These are phyloP conservation scores for Miltochrista miniata DNA, from an alignment of 2,888 invertebrate genomes.

Conservation along the genomic window DNA sequence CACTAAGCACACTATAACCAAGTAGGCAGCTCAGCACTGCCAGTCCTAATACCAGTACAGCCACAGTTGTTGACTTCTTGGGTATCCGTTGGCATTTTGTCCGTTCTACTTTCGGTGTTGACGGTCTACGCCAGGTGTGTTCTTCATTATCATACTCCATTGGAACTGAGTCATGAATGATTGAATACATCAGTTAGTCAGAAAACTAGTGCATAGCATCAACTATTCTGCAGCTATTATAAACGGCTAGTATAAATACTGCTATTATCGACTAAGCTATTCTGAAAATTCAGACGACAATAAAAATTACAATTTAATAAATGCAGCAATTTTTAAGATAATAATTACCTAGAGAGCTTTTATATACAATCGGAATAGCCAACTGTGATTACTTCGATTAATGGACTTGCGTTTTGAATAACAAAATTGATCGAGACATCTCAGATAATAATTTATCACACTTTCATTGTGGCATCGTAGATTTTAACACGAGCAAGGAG, in stretches of 20 bases:
- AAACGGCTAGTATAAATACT: no score
- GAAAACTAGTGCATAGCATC: slow-evolving; percentile 9
- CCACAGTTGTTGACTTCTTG: slow-evolving; percentile 62
- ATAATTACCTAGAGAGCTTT: no score
- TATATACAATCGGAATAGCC: no score
- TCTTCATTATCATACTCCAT: slow-evolving; percentile 77
- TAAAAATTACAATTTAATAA: neutral
- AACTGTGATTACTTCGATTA: no score
- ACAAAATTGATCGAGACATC: no score
- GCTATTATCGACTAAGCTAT: no score
- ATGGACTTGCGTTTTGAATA: no score
- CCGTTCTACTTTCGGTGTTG: slow-evolving; percentile 50
- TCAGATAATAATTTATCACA: no score
- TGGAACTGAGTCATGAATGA: slow-evolving; percentile 38
- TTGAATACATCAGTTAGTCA: slow-evolving; percentile 35
- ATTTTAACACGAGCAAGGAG: no score
- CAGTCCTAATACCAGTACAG: slow-evolving; percentile 71
- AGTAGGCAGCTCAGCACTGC: slow-evolving; percentile 77
- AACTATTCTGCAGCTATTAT: neutral
- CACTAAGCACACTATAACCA: slow-evolving; percentile 76
- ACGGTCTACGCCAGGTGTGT: slow-evolving; percentile 68
- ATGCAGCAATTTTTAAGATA: no score
- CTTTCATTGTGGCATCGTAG: no score
- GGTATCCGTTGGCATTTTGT: slow-evolving; percentile 63
- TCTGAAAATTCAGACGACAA: neutral